Evolutionary conservation across 2,797 vertebrate genomes (phyloP).

Genomic region (Vireo griseus): DNA sequence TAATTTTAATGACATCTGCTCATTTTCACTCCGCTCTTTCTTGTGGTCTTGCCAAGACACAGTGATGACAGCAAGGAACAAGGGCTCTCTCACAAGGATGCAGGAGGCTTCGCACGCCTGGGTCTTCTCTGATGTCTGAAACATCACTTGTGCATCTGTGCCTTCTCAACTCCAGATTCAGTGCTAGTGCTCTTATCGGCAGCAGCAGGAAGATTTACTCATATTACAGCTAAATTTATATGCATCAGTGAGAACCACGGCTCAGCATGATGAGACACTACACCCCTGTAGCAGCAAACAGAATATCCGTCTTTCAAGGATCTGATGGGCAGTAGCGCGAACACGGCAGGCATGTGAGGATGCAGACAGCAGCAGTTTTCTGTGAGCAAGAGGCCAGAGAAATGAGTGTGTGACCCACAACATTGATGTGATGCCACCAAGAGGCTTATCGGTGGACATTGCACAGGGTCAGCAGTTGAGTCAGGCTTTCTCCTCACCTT

Average conservation of each 20-base stretch:
- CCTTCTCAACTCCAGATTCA: not conserved
- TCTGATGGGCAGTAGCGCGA: not conserved
- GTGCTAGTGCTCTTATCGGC: rapidly evolving
- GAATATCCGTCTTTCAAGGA: not conserved
- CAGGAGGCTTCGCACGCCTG: not conserved
- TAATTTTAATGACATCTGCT: conserved; percentile 21
- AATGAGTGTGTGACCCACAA: not conserved
- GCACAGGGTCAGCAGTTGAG: rapidly evolving
- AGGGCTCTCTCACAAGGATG: not conserved
- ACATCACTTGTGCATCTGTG: not conserved
- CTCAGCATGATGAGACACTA: not conserved
- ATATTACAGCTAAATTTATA: not conserved
- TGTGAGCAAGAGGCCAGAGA: not conserved
- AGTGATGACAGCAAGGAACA: not conserved
- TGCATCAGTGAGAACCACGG: rapidly evolving
- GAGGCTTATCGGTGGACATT: not conserved
- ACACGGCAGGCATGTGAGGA: rapidly evolving
- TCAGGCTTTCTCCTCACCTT: not conserved
- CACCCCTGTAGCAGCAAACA: not conserved
- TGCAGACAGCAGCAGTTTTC: not conserved
- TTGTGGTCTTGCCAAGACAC: not conserved
- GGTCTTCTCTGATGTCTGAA: not conserved
- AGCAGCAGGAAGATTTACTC: not conserved
- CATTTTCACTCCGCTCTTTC: conserved; percentile 18
- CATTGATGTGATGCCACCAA: rapidly evolving